A percentile compares a stretch with the other conserved stretches of the same genome.
Evolutionary conservation across 1,140 invertebrate species (phyloP).

Genomic region (Anthonomus grandis): DNA sequence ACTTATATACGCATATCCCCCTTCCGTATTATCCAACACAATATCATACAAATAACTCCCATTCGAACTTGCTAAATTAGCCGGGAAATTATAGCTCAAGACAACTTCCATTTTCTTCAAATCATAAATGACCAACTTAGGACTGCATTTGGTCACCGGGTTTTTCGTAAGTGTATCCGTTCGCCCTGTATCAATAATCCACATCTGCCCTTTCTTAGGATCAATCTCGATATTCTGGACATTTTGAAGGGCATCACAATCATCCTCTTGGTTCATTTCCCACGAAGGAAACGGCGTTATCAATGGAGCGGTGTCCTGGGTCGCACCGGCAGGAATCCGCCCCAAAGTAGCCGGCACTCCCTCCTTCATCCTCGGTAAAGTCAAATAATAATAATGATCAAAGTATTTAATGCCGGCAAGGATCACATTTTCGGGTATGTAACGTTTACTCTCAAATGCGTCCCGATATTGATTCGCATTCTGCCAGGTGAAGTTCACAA

Average conservation of each 20-base stretch:
- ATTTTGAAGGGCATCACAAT: constrained; percentile 64
- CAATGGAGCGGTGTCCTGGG: constrained; percentile 55
- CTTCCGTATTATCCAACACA: constrained; percentile 64
- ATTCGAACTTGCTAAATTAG: constrained; percentile 50
- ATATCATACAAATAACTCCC: constrained; percentile 63
- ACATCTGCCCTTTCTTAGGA: constrained; percentile 59
- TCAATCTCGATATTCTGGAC: constrained; percentile 71
- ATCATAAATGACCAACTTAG: constrained; percentile 64
- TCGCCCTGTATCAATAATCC: constrained; percentile 66
- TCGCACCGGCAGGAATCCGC: constrained; percentile 52
- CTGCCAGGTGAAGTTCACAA: constrained; percentile 45
- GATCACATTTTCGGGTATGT: constrained; percentile 60
- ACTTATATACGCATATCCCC: constrained; percentile 65
- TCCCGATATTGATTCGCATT: constrained; percentile 21
- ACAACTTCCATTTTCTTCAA: constrained; percentile 54
- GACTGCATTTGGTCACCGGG: constrained; percentile 53
- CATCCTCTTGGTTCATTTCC: constrained; percentile 60
- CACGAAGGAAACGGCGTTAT: constrained; percentile 67
- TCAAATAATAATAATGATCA: constrained; percentile 60
- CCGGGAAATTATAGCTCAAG: constrained; percentile 56
- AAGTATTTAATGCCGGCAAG: constrained; percentile 62
- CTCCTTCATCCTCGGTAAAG: constrained; percentile 60
- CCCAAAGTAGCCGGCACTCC: constrained; percentile 66
- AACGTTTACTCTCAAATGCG: constrained; percentile 52
- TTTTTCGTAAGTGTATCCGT: constrained; percentile 45